These are phyloP conservation scores for Drosophila leonis DNA, from an alignment of 2,888 invertebrate species.

Conservation along the genomic window DNA sequence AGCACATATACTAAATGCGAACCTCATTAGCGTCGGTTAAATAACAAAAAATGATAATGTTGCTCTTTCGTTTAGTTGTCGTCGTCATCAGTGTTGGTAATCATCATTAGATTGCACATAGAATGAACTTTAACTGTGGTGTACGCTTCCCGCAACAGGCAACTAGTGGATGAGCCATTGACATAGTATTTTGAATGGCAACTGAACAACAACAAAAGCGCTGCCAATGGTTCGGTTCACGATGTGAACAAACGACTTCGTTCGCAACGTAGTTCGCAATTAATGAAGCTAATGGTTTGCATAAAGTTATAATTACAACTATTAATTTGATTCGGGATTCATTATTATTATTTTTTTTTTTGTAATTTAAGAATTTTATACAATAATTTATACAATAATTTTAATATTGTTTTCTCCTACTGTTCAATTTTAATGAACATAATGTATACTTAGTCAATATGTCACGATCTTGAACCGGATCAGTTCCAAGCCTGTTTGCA, in stretches of 20 bases:
- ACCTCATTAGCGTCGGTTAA: slow-evolving; percentile 82
- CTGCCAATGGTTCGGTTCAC: not conserved
- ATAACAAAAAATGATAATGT: slow-evolving; percentile 82
- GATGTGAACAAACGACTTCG: not conserved
- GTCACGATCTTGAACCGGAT: not conserved
- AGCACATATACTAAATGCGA: slow-evolving; percentile 62
- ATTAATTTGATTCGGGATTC: not conserved
- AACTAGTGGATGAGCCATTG: slow-evolving; percentile 21
- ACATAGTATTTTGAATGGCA: slow-evolving; percentile 21
- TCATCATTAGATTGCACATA: slow-evolving; percentile 81
- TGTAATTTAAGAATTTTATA: not conserved
- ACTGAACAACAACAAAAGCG: not conserved
- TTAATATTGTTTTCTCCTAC: too few species aligned
- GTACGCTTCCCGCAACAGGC: slow-evolving; percentile 25
- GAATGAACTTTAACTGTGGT: slow-evolving; percentile 34
- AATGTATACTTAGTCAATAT: not conserved
- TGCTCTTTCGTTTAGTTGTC: slow-evolving; percentile 55
- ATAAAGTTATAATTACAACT: not conserved
- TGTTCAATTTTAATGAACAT: too few species aligned
- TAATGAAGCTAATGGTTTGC: not conserved
- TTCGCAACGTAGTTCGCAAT: not conserved
- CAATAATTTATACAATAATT: too few species aligned
- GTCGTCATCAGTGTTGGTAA: slow-evolving; percentile 67
- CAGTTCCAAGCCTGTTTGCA: not conserved
- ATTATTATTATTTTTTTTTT: not conserved